phyloP scores from a whole-genome alignment of 2,797 vertebrate species.

The Merluccius polli region DNA sequence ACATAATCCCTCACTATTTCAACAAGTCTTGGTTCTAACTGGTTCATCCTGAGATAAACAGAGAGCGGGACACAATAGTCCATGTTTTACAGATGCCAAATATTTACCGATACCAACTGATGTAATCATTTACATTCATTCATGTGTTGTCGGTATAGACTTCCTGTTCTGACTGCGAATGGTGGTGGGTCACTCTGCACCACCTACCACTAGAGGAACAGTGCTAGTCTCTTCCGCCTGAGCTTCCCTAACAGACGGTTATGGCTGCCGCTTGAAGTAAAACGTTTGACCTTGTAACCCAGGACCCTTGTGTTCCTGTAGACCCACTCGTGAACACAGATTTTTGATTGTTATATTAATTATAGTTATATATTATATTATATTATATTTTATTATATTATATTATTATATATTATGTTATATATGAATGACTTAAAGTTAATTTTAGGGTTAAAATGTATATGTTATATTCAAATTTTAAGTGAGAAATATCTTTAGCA shows the following conservation, averaged over 20 bases:
- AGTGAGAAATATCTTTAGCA: no score
- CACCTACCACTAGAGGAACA: neutral
- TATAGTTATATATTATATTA: no score
- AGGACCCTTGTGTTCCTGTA: neutral
- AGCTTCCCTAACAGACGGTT: neutral
- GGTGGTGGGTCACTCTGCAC: no score
- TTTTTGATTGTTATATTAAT: no score
- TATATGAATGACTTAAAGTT: no score
- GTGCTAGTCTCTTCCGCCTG: neutral
- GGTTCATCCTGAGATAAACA: neutral
- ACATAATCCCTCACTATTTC: no score
- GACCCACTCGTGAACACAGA: neutral
- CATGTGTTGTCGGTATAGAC: no score
- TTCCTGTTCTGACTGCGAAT: neutral
- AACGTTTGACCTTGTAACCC: neutral
- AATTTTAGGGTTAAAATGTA: no score
- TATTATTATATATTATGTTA: no score
- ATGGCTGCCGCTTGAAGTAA: neutral
- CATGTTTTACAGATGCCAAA: neutral
- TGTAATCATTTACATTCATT: neutral
- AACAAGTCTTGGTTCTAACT: no score
- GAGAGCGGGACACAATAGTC: neutral
- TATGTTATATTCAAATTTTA: no score
- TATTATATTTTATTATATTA: no score
- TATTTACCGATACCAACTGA: neutral